Conservation (phyloP, 2,888 invertebrate species). For the Tachina lurida region DNA sequence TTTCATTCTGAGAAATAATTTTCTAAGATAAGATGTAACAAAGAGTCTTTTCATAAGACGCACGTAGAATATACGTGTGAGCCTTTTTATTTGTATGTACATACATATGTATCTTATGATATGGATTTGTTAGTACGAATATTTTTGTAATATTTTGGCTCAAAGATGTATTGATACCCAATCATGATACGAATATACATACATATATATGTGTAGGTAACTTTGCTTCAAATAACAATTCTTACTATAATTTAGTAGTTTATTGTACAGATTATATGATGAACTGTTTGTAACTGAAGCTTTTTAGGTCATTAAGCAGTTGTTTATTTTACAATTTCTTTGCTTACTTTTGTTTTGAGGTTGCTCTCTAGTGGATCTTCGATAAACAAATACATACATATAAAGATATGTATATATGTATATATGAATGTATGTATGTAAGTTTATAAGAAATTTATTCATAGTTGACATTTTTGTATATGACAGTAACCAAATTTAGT, state of each 20-base stretch:
- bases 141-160: neutral
- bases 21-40: neutral
- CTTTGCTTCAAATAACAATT: slow-evolving; percentile 49
- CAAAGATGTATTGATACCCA: neutral
- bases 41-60: slow-evolving; percentile 32
- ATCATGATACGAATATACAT: too few relatives aligned
- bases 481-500: neutral
- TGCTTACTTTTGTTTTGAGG: neutral
- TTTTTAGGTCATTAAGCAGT: slow-evolving; percentile 49
- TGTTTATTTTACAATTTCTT: slow-evolving; percentile 24
- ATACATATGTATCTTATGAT: neutral
- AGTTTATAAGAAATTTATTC: slow-evolving; percentile 36
- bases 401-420: too few relatives aligned
- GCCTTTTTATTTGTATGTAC: slow-evolving; percentile 34
- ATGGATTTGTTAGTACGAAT: neutral
- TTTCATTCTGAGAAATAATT: slow-evolving; percentile 22
- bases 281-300: slow-evolving; percentile 25
- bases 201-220: neutral
- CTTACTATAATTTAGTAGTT: slow-evolving; percentile 31
- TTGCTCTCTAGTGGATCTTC: neutral
- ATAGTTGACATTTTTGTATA: slow-evolving; percentile 1
- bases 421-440: neutral
- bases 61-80: slow-evolving; percentile 64
- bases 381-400: slow-evolving; percentile 2
- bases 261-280: slow-evolving; percentile 21